These are phyloP conservation scores for Uria lomvia DNA, from an alignment of 2,113 vertebrate species.

Conservation along the genomic window DNA sequence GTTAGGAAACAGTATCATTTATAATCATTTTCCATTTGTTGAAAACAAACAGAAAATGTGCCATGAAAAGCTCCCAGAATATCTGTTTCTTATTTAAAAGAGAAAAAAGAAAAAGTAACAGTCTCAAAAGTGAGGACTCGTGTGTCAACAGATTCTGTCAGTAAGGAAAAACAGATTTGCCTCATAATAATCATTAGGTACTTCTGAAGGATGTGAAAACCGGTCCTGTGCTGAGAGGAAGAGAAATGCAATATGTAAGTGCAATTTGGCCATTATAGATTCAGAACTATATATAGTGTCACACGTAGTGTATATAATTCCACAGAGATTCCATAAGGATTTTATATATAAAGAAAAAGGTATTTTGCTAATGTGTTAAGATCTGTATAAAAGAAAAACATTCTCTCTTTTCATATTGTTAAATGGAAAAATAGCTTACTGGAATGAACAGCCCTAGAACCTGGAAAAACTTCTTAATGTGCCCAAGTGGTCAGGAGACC, in stretches of 20 bases:
- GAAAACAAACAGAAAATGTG: conserved; percentile 42
- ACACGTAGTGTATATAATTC: not conserved
- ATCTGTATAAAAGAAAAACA: not conserved
- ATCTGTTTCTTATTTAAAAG: conserved; percentile 42
- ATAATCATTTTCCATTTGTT: conserved; percentile 35
- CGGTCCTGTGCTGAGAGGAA: not conserved
- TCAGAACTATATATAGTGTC: not conserved
- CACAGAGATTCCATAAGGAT: not conserved
- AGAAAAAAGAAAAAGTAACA: not conserved
- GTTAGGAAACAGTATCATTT: conserved; percentile 4
- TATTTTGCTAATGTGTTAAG: not conserved
- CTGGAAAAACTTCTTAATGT: conserved; percentile 2
- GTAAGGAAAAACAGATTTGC: conserved; percentile 8
- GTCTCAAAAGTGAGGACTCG: not conserved
- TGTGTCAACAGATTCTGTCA: conserved; percentile 23
- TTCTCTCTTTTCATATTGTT: not conserved
- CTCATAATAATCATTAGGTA: not conserved
- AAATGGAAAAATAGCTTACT: not conserved
- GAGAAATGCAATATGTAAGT: not conserved
- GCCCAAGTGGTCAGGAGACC: conserved; percentile 2
- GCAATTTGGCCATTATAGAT: not conserved
- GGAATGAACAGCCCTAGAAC: not conserved
- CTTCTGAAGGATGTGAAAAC: not conserved
- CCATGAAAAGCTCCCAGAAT: conserved; percentile 21
- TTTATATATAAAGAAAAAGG: not conserved